These are phyloP conservation scores for Hippocampus guttulatus DNA, from an alignment of 2,113 vertebrate species.

Conservation along the genomic window DNA sequence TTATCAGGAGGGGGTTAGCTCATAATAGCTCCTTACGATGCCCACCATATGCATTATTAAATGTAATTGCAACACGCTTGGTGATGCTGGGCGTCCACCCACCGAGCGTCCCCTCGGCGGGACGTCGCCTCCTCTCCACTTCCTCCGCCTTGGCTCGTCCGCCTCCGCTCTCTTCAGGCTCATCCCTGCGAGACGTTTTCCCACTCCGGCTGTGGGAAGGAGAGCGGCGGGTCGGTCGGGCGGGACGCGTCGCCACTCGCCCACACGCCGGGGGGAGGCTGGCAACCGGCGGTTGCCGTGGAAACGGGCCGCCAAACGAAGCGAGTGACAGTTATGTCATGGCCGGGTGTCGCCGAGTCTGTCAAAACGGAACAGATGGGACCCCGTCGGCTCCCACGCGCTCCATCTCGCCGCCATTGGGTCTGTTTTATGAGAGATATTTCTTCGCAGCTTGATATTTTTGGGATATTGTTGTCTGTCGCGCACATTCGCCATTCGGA, in stretches of 20 bases:
- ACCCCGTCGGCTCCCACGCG: conserved; percentile 43
- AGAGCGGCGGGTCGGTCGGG: background rate
- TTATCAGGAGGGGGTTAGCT: conserved; percentile 41
- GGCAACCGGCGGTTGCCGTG: conserved; percentile 52
- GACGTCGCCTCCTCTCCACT: background rate
- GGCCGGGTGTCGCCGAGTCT: conserved; percentile 47
- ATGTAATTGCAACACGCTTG: conserved; percentile 54
- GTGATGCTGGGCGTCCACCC: conserved; percentile 46
- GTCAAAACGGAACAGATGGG: conserved; percentile 65
- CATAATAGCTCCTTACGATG: conserved; percentile 50
- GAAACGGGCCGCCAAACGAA: conserved; percentile 53
- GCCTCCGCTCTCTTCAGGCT: conserved; percentile 33
- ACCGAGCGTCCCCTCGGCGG: conserved; percentile 35
- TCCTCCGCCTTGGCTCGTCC: background rate
- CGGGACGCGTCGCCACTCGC: conserved; percentile 38
- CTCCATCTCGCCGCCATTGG: conserved; percentile 38
- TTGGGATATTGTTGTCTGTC: no score
- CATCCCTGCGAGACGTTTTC: conserved; percentile 50
- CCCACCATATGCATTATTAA: conserved; percentile 63
- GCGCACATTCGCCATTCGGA: background rate
- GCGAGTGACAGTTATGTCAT: conserved; percentile 59
- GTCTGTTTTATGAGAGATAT: conserved; percentile 16
- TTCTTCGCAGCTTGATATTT: no score
- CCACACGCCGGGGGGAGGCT: conserved; percentile 44
- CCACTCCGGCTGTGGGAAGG: conserved; percentile 57